phyloP scores from a whole-genome alignment of 1,140 invertebrate genomes.

The Drosophila nebulosa region DNA sequence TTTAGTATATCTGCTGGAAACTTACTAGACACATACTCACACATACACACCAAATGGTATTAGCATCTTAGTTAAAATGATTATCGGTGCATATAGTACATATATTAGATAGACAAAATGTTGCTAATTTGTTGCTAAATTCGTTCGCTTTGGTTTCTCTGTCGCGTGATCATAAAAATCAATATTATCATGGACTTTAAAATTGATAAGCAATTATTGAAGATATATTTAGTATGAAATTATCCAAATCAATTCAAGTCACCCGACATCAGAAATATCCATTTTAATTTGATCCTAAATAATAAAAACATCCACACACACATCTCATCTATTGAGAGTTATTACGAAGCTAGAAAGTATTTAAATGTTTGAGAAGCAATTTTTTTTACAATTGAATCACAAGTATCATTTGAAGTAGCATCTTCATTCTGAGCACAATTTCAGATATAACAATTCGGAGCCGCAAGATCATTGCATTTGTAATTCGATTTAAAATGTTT shows the following conservation, averaged over 20 bases:
- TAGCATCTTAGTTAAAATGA: conserved; percentile 24
- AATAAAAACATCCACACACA: too few species aligned
- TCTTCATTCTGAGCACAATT: too few species aligned
- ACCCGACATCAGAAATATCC: not conserved
- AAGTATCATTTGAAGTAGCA: too few species aligned
- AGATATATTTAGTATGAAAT: not conserved
- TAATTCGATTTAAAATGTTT: too few species aligned
- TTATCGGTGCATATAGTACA: not conserved
- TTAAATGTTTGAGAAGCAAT: too few species aligned
- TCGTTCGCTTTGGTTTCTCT: conserved; percentile 32
- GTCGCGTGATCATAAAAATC: conserved; percentile 34
- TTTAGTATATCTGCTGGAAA: conserved; percentile 44
- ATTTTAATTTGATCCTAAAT: too few species aligned
- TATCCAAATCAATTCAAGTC: not conserved
- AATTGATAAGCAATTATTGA: not conserved
- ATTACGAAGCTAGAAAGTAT: too few species aligned
- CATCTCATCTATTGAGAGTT: too few species aligned
- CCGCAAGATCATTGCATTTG: too few species aligned
- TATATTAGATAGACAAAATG: conserved; percentile 24
- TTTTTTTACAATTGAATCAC: too few species aligned
- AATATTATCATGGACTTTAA: conserved; percentile 20
- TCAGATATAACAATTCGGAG: too few species aligned
- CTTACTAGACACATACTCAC: conserved; percentile 36
- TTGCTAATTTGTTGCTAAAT: conserved; percentile 48
- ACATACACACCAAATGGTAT: not conserved